These are phyloP conservation scores for Nomada fucata DNA, from an alignment of 2,888 invertebrate genomes.

Conservation along the genomic window DNA sequence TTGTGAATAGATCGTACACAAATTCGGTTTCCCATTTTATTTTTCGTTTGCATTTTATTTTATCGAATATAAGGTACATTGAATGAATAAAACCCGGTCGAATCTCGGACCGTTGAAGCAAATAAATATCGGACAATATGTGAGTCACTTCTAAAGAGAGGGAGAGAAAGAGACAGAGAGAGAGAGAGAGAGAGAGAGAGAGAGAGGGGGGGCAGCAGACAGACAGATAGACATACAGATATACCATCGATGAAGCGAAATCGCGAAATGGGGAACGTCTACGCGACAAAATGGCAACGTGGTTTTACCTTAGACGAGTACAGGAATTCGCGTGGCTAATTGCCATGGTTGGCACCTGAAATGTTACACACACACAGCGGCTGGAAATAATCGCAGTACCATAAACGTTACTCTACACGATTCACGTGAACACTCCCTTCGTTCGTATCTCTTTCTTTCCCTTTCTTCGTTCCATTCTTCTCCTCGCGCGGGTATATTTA, in stretches of 20 bases:
- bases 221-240: constrained; percentile 2
- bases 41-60: not conserved
- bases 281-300: constrained; percentile 23
- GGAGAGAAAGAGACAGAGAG: too few species aligned
- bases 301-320: constrained; percentile 9
- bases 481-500: not conserved
- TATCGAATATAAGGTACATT: not conserved
- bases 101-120: not conserved
- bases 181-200: too few species aligned
- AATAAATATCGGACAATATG: not conserved
- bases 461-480: constrained; percentile 26
- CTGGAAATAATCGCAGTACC: constrained; percentile 60
- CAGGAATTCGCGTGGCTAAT: constrained; percentile 54
- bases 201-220: not conserved
- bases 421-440: constrained; percentile 28
- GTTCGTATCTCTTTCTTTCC: not conserved
- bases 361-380: constrained; percentile 49
- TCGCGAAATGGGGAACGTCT: constrained; percentile 15
- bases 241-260: constrained; percentile 14
- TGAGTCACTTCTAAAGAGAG: constrained; percentile 30
- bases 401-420: constrained; percentile 64
- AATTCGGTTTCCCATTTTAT: not conserved
- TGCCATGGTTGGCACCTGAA: constrained; percentile 75
- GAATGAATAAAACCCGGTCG: constrained; percentile 23
- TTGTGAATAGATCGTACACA: not conserved